A percentile compares a stretch with the other conserved stretches of the same genome.
phyloP scores from a whole-genome alignment of 2,888 invertebrate species.

The Cenopis cana region DNA sequence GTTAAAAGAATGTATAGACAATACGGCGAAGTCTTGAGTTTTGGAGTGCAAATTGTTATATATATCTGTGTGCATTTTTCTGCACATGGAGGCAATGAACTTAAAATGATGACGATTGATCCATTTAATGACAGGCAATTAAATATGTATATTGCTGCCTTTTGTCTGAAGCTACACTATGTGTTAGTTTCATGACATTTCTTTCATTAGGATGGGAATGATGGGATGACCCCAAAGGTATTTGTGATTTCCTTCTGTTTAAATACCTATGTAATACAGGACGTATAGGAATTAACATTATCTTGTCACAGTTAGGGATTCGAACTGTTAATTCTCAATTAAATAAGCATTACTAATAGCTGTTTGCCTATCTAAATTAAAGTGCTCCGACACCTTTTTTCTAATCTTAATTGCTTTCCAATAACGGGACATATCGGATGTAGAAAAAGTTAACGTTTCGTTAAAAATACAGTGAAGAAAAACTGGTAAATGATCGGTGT shows the following conservation, averaged over 20 bases:
- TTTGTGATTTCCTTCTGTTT: neutral
- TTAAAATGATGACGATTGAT: neutral
- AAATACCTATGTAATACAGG: neutral
- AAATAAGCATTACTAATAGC: constrained; percentile 22
- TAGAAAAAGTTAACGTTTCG: constrained; percentile 12
- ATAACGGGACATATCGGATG: constrained; percentile 12
- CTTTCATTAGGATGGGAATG: too few species aligned
- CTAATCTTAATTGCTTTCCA: constrained; percentile 11
- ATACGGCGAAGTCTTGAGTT: neutral
- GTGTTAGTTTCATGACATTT: too few species aligned
- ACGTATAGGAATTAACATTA: neutral
- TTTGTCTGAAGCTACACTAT: too few species aligned
- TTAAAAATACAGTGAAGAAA: constrained; percentile 18
- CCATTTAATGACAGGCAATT: neutral
- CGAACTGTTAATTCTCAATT: neutral
- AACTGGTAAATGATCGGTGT: constrained; percentile 4
- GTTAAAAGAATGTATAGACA: constrained; percentile 13
- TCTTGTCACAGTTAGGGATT: neutral
- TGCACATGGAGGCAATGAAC: neutral
- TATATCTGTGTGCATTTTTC: neutral
- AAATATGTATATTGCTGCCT: too few species aligned
- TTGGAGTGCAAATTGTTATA: neutral
- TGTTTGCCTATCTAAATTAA: constrained; percentile 18
- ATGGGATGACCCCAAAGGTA: too few species aligned
- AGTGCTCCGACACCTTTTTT: constrained; percentile 2